Evolutionary conservation across 2,888 invertebrate genomes (phyloP), one percentile per base, ranked within the genome.

Genomic region (Dicyrtomina minuta): DNA sequence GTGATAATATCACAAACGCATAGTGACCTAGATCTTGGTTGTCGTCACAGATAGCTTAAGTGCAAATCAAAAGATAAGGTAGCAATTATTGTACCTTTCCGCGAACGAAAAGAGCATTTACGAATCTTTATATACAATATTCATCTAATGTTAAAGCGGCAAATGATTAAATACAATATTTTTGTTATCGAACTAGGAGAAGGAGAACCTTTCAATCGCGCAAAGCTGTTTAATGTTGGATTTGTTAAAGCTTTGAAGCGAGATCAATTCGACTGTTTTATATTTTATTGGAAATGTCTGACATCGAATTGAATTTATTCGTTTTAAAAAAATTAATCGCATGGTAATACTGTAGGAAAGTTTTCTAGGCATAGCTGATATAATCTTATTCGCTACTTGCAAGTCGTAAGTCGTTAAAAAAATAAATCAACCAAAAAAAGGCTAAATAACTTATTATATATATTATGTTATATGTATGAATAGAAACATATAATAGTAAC

Each of bases 151-250:
- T 85, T 98, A 71, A 90, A 90, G 84, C 88, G 91, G 78, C 98
- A 98, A 82, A 92, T 92, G 83, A 85, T 97, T 74, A 93, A 96
- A 80, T 98, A 97, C 82, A 91, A 92, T 70, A 93, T 98, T 80
- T 95, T 91, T 82, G 87, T 97, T 59, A 86, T 98, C 43, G 97
- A 98, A 83, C 95, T 96, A 85, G 90, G 89, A 79, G 89, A 90
- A 86, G 79, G 26, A n/a, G 77, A 77, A 43, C 72, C 73, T 2
- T 77, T 77, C 53, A 77, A 77, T 41, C 74, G 77, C n/a, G 98
- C 96, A 2, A 91, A 93, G 86, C 85, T 99, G 75, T 93, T 99
- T 93, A 99, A 99, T 83, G 90, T 98, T 24, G 98, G 98, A 12
- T 97, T 90, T 83, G 86, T 87, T 76, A 97, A 98, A 83, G 94